Base-by-base conservation (phyloP, 2,113 vertebrate species). In the Trichomycterus rosablanca region DNA sequence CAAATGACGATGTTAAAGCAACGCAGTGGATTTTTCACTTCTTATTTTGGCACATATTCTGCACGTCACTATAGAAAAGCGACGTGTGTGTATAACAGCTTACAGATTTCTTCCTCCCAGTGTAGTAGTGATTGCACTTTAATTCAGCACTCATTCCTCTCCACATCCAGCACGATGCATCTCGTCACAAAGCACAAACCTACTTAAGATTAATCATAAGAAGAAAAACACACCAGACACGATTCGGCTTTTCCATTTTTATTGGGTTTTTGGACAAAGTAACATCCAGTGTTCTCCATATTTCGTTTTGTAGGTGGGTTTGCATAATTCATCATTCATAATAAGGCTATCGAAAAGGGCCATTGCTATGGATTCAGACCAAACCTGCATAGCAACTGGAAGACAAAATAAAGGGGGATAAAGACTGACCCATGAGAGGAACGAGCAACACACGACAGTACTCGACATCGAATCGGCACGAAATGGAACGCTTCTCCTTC, bases 191-290 rank as follows among this genome's bases (percentile, higher is more conserved):
- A n/a, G n/a, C n/a, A n/a, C n/a, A n/a, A n/a, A n/a, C n/a, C n/a
- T n/a, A n/a, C n/a, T n/a, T n/a, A n/a, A n/a, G n/a, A n/a, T n/a
- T n/a, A n/a, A n/a, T n/a, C n/a, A n/a, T n/a, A n/a, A n/a, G n/a
- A n/a, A n/a, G n/a, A n/a, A n/a, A n/a, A n/a, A n/a, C n/a, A n/a
- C n/a, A n/a, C n/a, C n/a, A n/a, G n/a, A n/a, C 63, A 59, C 43
- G 18, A 57, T 28, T 22, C 37, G 68, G 24, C 28, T 84, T 87
- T 89, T 82, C 76, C 26, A 80, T 85, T 87, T 89, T 88, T 87
- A 83, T 94, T 89, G 91, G 92, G 94, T 89, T 92, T 93, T 87
- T 91, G 91, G 93, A 92, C 91, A 90, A 89, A 92, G 93, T 91
- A 88, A 90, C 93, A 91, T 94, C 93, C 93, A 97, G 92, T 92